Conservation (phyloP, 2,113 vertebrate species). For the Motacilla alba region DNA sequence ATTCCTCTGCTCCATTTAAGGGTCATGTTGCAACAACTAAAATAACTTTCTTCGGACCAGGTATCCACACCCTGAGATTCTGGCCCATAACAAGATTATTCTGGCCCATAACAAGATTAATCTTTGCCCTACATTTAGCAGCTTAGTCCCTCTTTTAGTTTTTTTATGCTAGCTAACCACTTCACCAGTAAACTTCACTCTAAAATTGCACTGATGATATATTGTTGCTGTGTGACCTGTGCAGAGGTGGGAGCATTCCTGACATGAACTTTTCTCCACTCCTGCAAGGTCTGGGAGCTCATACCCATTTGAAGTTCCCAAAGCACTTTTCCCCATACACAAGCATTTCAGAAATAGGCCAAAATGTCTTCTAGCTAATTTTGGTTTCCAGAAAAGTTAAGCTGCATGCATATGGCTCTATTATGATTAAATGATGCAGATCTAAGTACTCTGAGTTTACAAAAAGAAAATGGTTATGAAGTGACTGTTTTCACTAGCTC, state of each 20-base stretch:
- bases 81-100: background rate
- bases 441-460: conserved; percentile 49
- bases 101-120: background rate
- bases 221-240: background rate
- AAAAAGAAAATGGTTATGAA: conserved; percentile 58
- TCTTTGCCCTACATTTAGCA: background rate
- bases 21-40: background rate
- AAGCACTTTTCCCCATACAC: background rate
- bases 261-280: background rate
- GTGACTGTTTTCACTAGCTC: conserved; percentile 50
- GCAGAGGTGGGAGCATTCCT: background rate
- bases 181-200: background rate
- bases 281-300: background rate
- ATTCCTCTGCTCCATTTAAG: background rate
- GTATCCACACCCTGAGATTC: background rate
- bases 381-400: conserved; percentile 49
- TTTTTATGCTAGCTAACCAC: background rate
- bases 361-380: conserved; percentile 45
- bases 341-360: conserved; percentile 23
- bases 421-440: conserved; percentile 55
- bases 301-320: background rate
- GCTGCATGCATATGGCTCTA: conserved; percentile 42
- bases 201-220: background rate
- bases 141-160: background rate
- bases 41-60: background rate